A percentile compares a stretch with the other conserved stretches of the same genome.
Evolutionary conservation across 1,140 invertebrate species (phyloP).

Genomic region (Pseudomyrmex cubaensis): DNA sequence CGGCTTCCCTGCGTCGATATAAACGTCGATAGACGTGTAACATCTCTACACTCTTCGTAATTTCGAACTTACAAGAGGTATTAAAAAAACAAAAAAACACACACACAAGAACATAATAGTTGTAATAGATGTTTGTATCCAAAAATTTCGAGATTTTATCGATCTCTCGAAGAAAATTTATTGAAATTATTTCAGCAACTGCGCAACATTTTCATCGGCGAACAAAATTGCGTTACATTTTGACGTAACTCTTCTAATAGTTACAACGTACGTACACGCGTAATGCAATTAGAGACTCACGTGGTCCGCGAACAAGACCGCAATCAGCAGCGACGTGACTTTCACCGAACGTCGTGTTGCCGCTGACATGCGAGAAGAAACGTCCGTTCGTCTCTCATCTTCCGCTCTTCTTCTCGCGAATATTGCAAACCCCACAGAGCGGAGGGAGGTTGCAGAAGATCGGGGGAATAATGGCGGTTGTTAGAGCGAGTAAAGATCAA

Average conservation of each 20-base stretch:
- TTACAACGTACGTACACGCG: neutral
- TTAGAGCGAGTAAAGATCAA: conserved; percentile 52
- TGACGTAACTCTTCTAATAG: conserved; percentile 13
- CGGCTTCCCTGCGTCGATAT: neutral
- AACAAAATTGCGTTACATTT: neutral
- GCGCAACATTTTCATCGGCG: neutral
- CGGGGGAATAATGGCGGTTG: conserved; percentile 37
- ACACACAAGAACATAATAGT: too few relatives aligned
- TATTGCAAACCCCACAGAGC: too few relatives aligned
- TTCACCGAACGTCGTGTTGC: conserved; percentile 21
- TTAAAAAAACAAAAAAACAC: too few relatives aligned
- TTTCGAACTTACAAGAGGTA: neutral
- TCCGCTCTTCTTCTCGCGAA: neutral
- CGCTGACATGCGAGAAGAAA: conserved; percentile 13
- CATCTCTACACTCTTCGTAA: neutral
- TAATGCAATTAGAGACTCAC: conserved; percentile 41
- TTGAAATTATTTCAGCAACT: too few relatives aligned
- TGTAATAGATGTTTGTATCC: too few relatives aligned
- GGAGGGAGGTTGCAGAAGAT: neutral
- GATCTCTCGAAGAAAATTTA: neutral
- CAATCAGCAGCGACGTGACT: conserved; percentile 52
- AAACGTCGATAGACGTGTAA: conserved; percentile 2
- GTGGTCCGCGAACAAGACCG: conserved; percentile 27
- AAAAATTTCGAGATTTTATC: too few relatives aligned
- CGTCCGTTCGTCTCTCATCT: neutral